Conservation (phyloP, 2,888 invertebrate genomes). For the Nudaria mundana region DNA sequence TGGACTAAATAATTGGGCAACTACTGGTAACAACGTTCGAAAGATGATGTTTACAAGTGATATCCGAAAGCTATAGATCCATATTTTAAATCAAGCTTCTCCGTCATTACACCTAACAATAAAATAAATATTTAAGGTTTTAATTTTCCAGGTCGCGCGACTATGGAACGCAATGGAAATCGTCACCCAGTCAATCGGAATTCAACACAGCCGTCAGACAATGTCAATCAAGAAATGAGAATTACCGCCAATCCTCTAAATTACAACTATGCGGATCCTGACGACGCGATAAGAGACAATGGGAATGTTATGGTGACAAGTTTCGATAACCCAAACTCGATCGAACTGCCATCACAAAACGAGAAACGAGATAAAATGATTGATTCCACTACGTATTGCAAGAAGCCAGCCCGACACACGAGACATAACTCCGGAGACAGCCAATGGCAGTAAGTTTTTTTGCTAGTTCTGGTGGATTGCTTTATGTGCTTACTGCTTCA, state of each 20-base stretch:
- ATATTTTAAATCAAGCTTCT: neutral
- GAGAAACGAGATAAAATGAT: slow-evolving; percentile 67
- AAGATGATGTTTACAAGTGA: no score
- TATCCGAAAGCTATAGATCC: no score
- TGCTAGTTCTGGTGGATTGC: slow-evolving; percentile 13
- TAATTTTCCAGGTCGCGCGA: slow-evolving; percentile 75
- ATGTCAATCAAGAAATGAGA: slow-evolving; percentile 82
- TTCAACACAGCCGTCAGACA: slow-evolving; percentile 55
- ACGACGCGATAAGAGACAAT: slow-evolving; percentile 79
- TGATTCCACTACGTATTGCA: slow-evolving; percentile 87
- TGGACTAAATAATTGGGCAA: no score
- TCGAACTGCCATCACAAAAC: slow-evolving; percentile 83
- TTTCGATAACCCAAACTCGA: slow-evolving; percentile 88
- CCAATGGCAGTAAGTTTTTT: slow-evolving; percentile 75
- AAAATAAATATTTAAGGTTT: slow-evolving; percentile 33
- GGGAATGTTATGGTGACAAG: slow-evolving; percentile 83
- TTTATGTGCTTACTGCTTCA: no score
- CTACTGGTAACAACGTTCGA: no score
- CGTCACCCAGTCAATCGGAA: slow-evolving; percentile 67
- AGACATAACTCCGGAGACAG: slow-evolving; percentile 66
- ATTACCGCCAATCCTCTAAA: slow-evolving; percentile 90
- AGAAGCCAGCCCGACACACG: slow-evolving; percentile 74
- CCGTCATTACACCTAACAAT: slow-evolving; percentile 13
- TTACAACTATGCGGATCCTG: slow-evolving; percentile 85
- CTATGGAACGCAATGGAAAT: slow-evolving; percentile 80